These are phyloP conservation scores for Scaptomyza tumidula DNA, from an alignment of 2,888 invertebrate genomes.

Conservation along the genomic window DNA sequence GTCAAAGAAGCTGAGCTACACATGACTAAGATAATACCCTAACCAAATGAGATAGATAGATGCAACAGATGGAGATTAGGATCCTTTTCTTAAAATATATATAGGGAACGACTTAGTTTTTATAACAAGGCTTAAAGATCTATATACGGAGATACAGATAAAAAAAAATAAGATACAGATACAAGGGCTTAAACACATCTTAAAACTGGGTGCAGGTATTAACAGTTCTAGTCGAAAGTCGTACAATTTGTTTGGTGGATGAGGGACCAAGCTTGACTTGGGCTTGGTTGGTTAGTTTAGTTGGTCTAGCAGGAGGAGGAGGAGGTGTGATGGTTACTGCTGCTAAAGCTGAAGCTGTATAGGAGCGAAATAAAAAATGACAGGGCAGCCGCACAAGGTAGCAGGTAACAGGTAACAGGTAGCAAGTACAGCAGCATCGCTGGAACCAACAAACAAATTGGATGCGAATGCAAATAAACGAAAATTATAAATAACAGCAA, in stretches of 20 bases:
- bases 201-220: conserved; percentile 12
- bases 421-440: conserved; percentile 28
- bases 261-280: conserved; percentile 17
- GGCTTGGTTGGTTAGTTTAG: conserved; percentile 23
- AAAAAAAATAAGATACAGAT: neutral
- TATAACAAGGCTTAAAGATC: neutral
- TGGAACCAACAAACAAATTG: conserved; percentile 75
- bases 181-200: neutral
- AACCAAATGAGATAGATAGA: neutral
- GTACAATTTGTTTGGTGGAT: conserved; percentile 23
- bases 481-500: conserved; percentile 81
- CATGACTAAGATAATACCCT: conserved; percentile 30
- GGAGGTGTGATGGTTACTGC: conserved; percentile 11
- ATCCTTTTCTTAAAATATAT: neutral
- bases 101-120: too few species aligned
- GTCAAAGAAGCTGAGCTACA: neutral
- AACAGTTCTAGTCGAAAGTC: conserved; percentile 27
- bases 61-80: neutral
- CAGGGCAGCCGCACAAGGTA: conserved; percentile 17
- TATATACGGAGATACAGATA: neutral
- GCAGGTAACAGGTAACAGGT: conserved; percentile 14
- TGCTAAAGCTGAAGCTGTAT: conserved; percentile 20
- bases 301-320: neutral
- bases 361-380: conserved; percentile 54
- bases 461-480: conserved; percentile 83